A percentile compares a stretch with the other conserved stretches of the same genome.
These are phyloP conservation scores for Vanacampus margaritifer DNA, from an alignment of 2,113 vertebrate genomes.

Conservation along the genomic window DNA sequence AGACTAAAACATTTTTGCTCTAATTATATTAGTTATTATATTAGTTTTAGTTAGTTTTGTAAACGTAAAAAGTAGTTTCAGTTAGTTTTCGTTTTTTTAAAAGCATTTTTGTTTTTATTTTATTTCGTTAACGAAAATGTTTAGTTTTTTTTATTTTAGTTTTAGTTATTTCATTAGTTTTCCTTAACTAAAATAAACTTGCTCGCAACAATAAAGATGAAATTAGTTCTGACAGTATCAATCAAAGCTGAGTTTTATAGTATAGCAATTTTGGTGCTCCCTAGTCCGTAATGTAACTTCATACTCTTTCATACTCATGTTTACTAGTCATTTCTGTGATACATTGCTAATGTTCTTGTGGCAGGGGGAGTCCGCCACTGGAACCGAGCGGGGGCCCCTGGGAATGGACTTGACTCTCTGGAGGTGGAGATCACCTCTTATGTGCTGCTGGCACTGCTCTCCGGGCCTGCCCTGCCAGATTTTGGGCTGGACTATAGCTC, in stretches of 20 bases:
- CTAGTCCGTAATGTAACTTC: background rate
- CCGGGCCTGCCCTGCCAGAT: constrained; percentile 42
- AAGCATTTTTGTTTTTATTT: no score
- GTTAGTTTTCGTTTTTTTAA: no score
- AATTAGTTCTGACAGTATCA: background rate
- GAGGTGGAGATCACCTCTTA: constrained; percentile 82
- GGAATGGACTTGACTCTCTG: constrained; percentile 54
- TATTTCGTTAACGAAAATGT: no score
- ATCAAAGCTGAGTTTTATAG: background rate
- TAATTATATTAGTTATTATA: no score
- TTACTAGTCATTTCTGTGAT: background rate
- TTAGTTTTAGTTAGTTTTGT: no score
- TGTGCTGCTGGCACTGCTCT: constrained; percentile 71
- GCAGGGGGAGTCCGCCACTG: constrained; percentile 66
- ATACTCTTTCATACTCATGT: background rate
- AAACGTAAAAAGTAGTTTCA: no score
- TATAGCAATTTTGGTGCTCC: background rate
- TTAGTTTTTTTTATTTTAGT: no score
- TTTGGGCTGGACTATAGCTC: constrained; percentile 67
- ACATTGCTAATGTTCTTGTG: background rate
- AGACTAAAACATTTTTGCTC: no score
- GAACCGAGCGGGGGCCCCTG: constrained; percentile 40
- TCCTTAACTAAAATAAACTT: no score
- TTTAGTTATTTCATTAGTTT: no score
- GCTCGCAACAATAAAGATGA: background rate